Base-by-base conservation (phyloP, 2,797 vertebrate species). In the Helicolenus hilgendorfi region DNA sequence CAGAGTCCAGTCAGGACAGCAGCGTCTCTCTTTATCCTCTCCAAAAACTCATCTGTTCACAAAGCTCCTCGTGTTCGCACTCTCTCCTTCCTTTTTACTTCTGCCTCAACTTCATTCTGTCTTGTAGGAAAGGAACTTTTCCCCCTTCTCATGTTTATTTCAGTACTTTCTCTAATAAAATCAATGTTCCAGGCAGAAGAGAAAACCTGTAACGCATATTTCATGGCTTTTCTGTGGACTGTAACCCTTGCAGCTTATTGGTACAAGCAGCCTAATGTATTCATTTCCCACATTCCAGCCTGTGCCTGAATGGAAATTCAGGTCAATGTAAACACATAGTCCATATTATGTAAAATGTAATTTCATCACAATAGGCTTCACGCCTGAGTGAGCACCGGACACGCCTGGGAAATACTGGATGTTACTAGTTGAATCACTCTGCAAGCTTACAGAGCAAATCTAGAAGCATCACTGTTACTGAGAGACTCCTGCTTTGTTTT, bases 271-370 rank as follows among this genome's bases (percentile, higher is more conserved):
- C 29, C n/a, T 83, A 86, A 90, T 84, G 26, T 74, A 80, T 90
- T 94, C 65, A 68, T 59, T 81, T 72, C 41, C 76, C 72, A 85
- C 93, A 89, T 27, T 91, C 88, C 87, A 45, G 78, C 77, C 72
- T 78, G 29, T 20, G 77, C 26, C 33, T 71, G 86, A 89, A 80
- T 63, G 83, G 13, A 86, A 86, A 94, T 78, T 5, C 20, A 73
- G 93, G 90, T 91, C 92, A 90, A 71, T 70, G 82, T 89, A 88
- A 94, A 92, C 84, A 85, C 20, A 59, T 0, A 2, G 83, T 49
- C 15, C 38, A 80, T 38, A 73, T 89, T 79, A 84, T 87, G 89
- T 89, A 70, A 89, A 92, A 84, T 84, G 67, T 77, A 74, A 88
- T 41, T 89, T 92, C 75, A 87, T 85, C 77, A 93, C 92, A 94